Conservation (phyloP, 2,888 invertebrate species). For the Hipparchia semele region DNA sequence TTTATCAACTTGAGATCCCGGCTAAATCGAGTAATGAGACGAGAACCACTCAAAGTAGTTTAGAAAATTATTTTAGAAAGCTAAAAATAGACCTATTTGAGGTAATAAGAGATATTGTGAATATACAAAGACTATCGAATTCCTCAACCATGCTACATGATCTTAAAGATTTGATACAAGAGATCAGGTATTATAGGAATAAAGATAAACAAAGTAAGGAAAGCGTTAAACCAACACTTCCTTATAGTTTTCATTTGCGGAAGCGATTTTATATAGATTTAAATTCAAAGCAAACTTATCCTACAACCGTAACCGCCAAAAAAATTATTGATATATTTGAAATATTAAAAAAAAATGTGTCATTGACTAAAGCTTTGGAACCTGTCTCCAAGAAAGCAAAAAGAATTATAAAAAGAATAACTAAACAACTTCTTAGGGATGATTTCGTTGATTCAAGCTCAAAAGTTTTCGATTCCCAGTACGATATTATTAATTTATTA, state of each 20-base stretch:
- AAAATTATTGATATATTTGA: constrained; percentile 51
- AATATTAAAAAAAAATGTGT: constrained; percentile 51
- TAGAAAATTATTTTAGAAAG: constrained; percentile 53
- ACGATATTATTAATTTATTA: constrained; percentile 55
- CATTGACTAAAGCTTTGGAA: constrained; percentile 46
- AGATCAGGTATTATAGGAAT: constrained; percentile 57
- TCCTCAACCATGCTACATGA: constrained; percentile 48
- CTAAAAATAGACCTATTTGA: constrained; percentile 61
- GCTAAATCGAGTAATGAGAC: constrained; percentile 38
- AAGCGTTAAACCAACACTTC: constrained; percentile 18
- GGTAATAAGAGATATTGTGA: constrained; percentile 55
- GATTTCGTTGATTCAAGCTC: constrained; percentile 44
- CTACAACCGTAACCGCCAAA: constrained; percentile 36
- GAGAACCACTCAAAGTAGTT: constrained; percentile 41
- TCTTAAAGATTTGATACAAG: constrained; percentile 51
- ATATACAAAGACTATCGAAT: constrained; percentile 50
- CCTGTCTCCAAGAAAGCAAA: constrained; percentile 48
- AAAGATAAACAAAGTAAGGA: constrained; percentile 42
- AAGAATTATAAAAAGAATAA: constrained; percentile 55
- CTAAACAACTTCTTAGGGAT: constrained; percentile 50
- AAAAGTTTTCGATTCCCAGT: constrained; percentile 31
- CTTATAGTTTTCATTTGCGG: constrained; percentile 25
- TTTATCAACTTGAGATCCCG: constrained; percentile 20
- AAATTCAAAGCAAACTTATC: constrained; percentile 18
- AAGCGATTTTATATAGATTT: constrained; percentile 19